A percentile compares a stretch with the other conserved stretches of the same genome.
Conservation (phyloP, 2,888 invertebrate genomes). For the Alcis repandata region DNA sequence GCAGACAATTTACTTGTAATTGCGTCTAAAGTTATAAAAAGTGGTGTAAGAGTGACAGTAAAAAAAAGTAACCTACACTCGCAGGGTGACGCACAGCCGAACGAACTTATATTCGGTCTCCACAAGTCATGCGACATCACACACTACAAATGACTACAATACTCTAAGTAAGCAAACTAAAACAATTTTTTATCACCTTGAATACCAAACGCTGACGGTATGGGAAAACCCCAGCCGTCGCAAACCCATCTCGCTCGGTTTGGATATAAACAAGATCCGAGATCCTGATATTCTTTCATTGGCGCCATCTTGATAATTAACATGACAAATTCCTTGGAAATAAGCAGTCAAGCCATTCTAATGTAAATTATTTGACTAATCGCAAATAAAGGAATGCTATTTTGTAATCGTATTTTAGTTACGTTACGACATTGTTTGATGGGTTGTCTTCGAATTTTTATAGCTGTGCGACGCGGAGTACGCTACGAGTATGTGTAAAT, state of each 20-base stretch:
- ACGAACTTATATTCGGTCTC: background rate
- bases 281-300: conserved; percentile 39
- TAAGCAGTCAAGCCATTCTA: conserved; percentile 20
- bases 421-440: conserved; percentile 5
- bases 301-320: conserved; percentile 41
- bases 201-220: conserved; percentile 39
- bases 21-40: too few species aligned
- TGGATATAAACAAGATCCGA: conserved; percentile 37
- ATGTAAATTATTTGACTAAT: conserved; percentile 31
- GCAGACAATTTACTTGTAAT: too few species aligned
- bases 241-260: conserved; percentile 11
- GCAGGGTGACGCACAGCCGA: too few species aligned
- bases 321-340: conserved; percentile 41
- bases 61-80: background rate
- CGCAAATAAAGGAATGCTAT: conserved; percentile 17
- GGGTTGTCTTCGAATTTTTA: background rate
- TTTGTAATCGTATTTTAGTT: conserved; percentile 14
- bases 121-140: background rate
- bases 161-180: conserved; percentile 14
- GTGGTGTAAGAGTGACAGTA: too few species aligned
- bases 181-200: conserved; percentile 39
- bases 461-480: too few species aligned
- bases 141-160: conserved; percentile 5
- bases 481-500: too few species aligned
- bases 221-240: conserved; percentile 40